Conservation (phyloP, 2,797 vertebrate genomes). For the Lerista edwardsae region DNA sequence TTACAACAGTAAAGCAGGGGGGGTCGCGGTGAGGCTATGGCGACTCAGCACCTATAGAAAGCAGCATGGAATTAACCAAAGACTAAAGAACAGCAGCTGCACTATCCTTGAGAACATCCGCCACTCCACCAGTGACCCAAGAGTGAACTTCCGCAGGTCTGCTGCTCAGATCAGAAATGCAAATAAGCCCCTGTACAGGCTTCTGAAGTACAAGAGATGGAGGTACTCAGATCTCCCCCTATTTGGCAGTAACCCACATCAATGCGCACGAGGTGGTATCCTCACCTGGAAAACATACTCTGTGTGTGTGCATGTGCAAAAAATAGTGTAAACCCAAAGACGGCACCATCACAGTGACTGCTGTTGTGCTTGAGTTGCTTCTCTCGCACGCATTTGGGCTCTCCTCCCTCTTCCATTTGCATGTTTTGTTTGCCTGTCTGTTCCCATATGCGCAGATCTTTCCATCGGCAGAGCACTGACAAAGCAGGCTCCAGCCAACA, state of each 20-base stretch:
- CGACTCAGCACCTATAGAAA: neutral
- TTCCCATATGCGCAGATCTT: too few species aligned
- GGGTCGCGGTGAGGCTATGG: neutral
- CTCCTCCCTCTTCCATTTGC: too few species aligned
- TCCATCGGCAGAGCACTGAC: too few species aligned
- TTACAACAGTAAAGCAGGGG: neutral
- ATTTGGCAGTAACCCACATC: neutral
- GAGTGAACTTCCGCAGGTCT: neutral
- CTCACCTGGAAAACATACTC: too few species aligned
- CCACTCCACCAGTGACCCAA: neutral
- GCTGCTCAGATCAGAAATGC: constrained; percentile 10
- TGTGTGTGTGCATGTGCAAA: too few species aligned
- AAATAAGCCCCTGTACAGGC: constrained; percentile 26
- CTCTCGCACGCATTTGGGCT: too few species aligned
- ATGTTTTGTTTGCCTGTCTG: too few species aligned
- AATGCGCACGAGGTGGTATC: neutral
- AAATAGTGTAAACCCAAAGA: too few species aligned
- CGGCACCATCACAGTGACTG: too few species aligned
- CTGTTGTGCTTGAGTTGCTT: too few species aligned
- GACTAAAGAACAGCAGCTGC: constrained; percentile 25
- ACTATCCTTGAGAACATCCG: neutral
- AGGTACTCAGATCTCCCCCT: constrained; percentile 21
- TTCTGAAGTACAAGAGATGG: constrained; percentile 1
- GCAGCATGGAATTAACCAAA: constrained; percentile 11
- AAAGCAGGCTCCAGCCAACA: too few species aligned